These are phyloP conservation scores for Mohoua ochrocephala DNA, from an alignment of 2,113 vertebrate genomes.

Conservation along the genomic window DNA sequence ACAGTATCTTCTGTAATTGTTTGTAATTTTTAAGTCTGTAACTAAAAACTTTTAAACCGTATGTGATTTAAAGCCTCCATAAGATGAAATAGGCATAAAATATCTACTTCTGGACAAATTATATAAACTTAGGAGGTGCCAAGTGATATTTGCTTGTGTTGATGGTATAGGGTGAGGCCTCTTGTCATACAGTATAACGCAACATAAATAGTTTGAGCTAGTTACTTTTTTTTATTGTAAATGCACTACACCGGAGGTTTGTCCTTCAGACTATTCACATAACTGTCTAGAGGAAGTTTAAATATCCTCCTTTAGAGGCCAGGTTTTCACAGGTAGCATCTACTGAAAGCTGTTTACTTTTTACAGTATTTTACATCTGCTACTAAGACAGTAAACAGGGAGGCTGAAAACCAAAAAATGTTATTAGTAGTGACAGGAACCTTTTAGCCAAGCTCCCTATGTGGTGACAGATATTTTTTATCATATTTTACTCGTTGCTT, in stretches of 20 bases:
- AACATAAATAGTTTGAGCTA: neutral
- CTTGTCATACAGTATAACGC: neutral
- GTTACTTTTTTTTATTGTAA: neutral
- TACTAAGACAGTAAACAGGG: constrained; percentile 6
- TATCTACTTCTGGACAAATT: neutral
- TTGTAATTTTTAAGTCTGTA: neutral
- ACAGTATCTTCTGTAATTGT: neutral
- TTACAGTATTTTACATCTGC: neutral
- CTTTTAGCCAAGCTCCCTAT: constrained; percentile 53
- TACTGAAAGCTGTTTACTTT: neutral
- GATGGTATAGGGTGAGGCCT: neutral
- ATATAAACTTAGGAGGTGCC: neutral
- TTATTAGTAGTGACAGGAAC: constrained; percentile 62
- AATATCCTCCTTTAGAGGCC: neutral
- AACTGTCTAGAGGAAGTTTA: neutral
- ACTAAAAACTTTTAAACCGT: neutral
- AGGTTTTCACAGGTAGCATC: neutral
- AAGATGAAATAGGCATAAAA: neutral
- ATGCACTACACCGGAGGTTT: neutral
- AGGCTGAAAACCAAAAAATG: constrained; percentile 20
- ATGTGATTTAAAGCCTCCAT: neutral
- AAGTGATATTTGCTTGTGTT: neutral
- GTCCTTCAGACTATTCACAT: neutral
- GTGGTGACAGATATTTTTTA: constrained; percentile 53
- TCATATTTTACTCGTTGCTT: constrained; percentile 64